Evolutionary conservation across 1,140 invertebrate species (phyloP).

Genomic region (Drosophila setifemur): DNA sequence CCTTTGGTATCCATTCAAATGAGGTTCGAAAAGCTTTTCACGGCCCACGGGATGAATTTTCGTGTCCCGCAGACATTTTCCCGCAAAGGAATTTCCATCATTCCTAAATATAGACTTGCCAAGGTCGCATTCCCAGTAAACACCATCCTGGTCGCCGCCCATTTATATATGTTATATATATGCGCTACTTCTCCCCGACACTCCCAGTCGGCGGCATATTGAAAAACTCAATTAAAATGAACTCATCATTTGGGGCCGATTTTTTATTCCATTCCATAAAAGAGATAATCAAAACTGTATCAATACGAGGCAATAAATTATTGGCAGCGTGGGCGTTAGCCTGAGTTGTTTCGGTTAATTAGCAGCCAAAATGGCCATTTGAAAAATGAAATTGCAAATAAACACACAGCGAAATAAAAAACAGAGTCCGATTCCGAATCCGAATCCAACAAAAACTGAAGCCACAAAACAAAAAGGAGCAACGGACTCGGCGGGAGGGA

Average conservation of each 20-base stretch:
- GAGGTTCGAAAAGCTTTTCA: no score
- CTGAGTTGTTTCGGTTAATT: conserved; percentile 50
- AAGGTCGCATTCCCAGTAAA: conserved; percentile 23
- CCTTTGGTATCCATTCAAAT: no score
- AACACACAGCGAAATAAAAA: no score
- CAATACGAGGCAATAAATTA: conserved; percentile 41
- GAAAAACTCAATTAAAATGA: conserved; percentile 55
- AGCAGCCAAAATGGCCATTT: conserved; percentile 59
- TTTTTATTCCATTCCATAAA: conserved; percentile 15
- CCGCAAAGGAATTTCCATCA: conserved; percentile 5
- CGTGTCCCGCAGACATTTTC: conserved; percentile 19
- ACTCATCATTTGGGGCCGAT: conserved; percentile 36
- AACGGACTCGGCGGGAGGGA: conserved; percentile 5
- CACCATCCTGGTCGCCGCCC: not conserved
- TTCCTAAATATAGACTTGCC: conserved; percentile 2
- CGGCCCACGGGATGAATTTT: no score
- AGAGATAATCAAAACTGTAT: conserved; percentile 44
- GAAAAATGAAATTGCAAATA: conserved; percentile 54
- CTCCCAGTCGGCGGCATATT: conserved; percentile 26
- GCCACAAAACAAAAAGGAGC: conserved; percentile 11
- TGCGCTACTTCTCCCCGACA: no score
- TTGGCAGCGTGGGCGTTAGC: conserved; percentile 29
- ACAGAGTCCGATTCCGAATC: no score
- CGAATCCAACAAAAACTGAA: no score
- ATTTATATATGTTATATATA: no score